Evolutionary conservation across 2,113 vertebrate genomes (phyloP).

Genomic region (Scomber japonicus): DNA sequence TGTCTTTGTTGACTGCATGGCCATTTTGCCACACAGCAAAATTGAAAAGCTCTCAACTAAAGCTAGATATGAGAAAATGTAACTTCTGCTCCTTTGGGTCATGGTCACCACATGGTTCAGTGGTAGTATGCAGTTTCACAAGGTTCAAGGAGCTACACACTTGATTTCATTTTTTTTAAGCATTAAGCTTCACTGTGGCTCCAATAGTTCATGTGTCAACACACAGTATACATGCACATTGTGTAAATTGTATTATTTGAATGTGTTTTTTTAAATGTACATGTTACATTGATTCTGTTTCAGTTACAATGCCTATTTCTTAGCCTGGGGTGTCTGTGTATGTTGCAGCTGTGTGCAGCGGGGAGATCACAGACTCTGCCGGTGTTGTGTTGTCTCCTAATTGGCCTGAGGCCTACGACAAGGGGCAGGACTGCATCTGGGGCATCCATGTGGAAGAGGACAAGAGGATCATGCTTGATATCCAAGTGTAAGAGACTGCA

Average conservation of each 20-base stretch:
- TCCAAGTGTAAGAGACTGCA: constrained; percentile 91
- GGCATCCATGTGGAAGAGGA: constrained; percentile 98
- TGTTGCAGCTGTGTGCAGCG: constrained; percentile 94
- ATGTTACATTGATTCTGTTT: background rate
- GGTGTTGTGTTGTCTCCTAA: constrained; percentile 97
- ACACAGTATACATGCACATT: background rate
- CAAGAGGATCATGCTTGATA: constrained; percentile 96
- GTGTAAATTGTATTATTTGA: background rate
- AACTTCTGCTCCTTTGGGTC: constrained; percentile 66
- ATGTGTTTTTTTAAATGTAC: background rate
- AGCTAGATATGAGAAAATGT: constrained; percentile 62
- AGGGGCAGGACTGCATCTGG: constrained; percentile 99
- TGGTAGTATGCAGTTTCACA: constrained; percentile 54
- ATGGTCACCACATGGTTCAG: constrained; percentile 60
- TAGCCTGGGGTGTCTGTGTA: constrained; percentile 50
- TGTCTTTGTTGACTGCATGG: constrained; percentile 53
- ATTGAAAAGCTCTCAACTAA: constrained; percentile 71
- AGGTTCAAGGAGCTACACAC: constrained; percentile 50
- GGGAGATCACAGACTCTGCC: constrained; percentile 93
- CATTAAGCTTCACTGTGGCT: background rate
- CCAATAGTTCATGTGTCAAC: background rate
- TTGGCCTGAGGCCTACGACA: constrained; percentile 96
- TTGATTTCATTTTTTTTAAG: constrained; percentile 40
- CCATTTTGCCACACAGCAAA: constrained; percentile 61
- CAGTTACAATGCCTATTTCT: background rate